Base-by-base conservation (phyloP, 2,888 invertebrate species). In the Apodemia mormo region DNA sequence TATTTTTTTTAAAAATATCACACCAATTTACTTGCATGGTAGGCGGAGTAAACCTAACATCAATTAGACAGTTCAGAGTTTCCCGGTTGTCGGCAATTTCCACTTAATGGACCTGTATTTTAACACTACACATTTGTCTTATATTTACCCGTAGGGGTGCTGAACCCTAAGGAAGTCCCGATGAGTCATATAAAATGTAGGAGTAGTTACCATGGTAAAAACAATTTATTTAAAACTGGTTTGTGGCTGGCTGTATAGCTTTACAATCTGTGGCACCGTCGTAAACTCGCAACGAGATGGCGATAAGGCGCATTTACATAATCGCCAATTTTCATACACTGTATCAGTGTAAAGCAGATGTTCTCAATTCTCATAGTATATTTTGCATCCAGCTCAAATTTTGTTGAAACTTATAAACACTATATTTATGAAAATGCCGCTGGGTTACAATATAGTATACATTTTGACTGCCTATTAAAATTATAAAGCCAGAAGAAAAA, bases 241-340 rank as follows among this genome's bases (percentile, higher is more conserved):
- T 37, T 37, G 65, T 22, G 37, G 37, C 65, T 29, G 54, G 54
- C n/a, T 52, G 52, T 64, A 64, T 64, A 64, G 64, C 33, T 37
- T 33, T 64, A 64, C 58, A 58, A 56, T 68, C 68, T 81, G 78
- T 80, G 66, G 68, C 56, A 73, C 70, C 78, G 56, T 58, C 64
- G 64, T 64, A 64, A 64, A 64, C 64, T 64, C 64, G 37, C 64
- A 64, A 64, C 37, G 64, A 64, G 65, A 52, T 65, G 52, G 37
- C 65, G 68, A 68, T 68, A 64, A 68, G 65, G 64, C 54, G 40
- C 68, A 70, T 70, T 70, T 70, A 65, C 67, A 68, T 68, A 68
- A 68, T 70, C 65, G 70, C 67, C 70, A 70, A 68, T 68, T 68
- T 68, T 68, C 64, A 12, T 68, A 68, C 61, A 68, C 64, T 64